Base-by-base conservation (phyloP, 2,888 invertebrate genomes). In the Adineta ricciae region DNA sequence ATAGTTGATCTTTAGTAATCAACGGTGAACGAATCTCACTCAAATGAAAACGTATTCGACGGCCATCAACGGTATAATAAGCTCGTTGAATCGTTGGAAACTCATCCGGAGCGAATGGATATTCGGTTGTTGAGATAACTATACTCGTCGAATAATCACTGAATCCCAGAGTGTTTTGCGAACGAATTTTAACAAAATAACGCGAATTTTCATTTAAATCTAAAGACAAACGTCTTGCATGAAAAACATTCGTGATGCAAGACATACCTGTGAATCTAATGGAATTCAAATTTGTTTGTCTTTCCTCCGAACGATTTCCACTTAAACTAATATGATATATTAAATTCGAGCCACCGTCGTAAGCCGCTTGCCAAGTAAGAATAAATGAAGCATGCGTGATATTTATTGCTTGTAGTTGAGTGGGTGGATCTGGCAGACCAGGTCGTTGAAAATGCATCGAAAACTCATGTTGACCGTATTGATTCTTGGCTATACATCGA, bases 381-480 rank as follows among this genome's bases (percentile, higher is more conserved):
- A 41, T 41, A 41, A 78, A 78, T 41, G 78, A 78, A 41, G 78
- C 11, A 78, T 78, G 78, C 3, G 78, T 78, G 24, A 78, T 9
- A 41, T 78, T 78, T 19, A 78, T 41, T 11, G 41, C 41, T 78
- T 78, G 78, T 41, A 78, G 41, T 78, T 38, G 41, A 78, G 24
- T 41, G 24, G 78, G 78, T 78, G 78, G 41, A 78, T 78, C 78
- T 4, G 78, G 78, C 9, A 41, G 41, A 78, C 78, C 41, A n/a
- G 78, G 78, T 41, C n/a, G 78, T 78, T 78, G 78, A 78, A 78
- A 78, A n/a, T 78, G 3, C 11, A 78, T 78, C n/a, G 78, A 78
- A 78, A 41, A 78, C 11, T 78, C 78, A 78, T 78, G 78, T 78
- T 78, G 78, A 41, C 78, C 78, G 41, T n/a, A 41, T 14, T 38